Evolutionary conservation across 2,797 vertebrate species (phyloP), one percentile per base, ranked within the genome.

Genomic region (Leptatherina wallacei): DNA sequence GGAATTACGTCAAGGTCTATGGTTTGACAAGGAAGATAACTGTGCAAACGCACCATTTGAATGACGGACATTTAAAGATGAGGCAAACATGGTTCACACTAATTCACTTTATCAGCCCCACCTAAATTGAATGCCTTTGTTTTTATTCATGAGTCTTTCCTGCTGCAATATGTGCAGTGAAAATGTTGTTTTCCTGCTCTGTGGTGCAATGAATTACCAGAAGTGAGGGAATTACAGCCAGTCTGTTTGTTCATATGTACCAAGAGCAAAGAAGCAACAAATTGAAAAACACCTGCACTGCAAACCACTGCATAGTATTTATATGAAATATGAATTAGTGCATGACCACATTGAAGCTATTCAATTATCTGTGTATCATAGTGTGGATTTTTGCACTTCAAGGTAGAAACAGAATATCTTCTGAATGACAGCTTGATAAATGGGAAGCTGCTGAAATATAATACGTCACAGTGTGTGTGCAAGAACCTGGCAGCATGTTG

Each of bases 381-480:
- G 24, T 33, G 22, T 29, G 24, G 40, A n/a, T 54, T 36, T 52
- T 65, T 13, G 24, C n/a, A 65, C 22, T 38, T 22, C 51, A 54
- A 0, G 54, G 27, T n/a, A 9, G 24, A 54, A 57, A 57, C 32
- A 33, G 18, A 57, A 57, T n/a, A 18, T 56, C 16, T 18, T 56
- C 29, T 16, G 13, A 32, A 32, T 42, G 59, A 57, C 62, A 38
- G n/a, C 14, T 65, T 70, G 38, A 66, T 75, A 1, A 61, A 71
- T 68, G 47, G 4, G 11, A 52, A 52, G 11, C n/a, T 24, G 49
- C 22, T 52, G 49, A 11, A 52, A 27, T 24, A 27, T 3, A 27
- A 51, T 27, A 52, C 4, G 11, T 9, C 22, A 27, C 11, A 5
- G 12, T 52, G 49, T 52, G 22, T 52, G 24, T 52, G 51, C 24